These are phyloP conservation scores for Cecropterus lyciades DNA, from an alignment of 1,140 invertebrate species.

Conservation along the genomic window DNA sequence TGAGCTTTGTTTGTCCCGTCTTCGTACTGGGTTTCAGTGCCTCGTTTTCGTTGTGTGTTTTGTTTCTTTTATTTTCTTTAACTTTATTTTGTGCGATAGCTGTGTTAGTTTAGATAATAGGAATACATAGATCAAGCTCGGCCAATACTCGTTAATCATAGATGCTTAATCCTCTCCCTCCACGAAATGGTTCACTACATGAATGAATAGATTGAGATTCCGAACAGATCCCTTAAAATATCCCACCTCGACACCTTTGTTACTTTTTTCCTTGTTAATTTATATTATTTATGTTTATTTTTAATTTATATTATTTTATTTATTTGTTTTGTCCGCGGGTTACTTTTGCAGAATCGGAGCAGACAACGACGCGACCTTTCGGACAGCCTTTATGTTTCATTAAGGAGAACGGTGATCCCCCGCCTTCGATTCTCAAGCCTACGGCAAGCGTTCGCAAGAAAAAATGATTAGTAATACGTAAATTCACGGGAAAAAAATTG, in stretches of 20 bases:
- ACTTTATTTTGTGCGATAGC: conserved; percentile 68
- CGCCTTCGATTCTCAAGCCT: conserved; percentile 81
- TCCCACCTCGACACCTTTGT: conserved; percentile 41
- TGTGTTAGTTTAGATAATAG: conserved; percentile 73
- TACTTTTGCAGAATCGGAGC: conserved; percentile 84
- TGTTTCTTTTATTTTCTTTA: conserved; percentile 58
- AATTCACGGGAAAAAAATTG: conserved; percentile 52
- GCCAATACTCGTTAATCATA: conserved; percentile 57
- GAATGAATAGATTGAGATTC: conserved; percentile 41
- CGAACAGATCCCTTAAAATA: conserved; percentile 37
- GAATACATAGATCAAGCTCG: conserved; percentile 70
- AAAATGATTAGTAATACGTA: conserved; percentile 66
- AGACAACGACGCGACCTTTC: conserved; percentile 89
- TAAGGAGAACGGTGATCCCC: conserved; percentile 85
- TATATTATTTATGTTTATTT: conserved; percentile 54
- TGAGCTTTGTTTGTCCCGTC: conserved; percentile 79
- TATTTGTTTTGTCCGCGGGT: conserved; percentile 78
- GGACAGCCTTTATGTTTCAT: conserved; percentile 89
- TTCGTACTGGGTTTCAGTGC: conserved; percentile 65
- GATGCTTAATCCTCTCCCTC: conserved; percentile 71
- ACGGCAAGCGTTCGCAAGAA: conserved; percentile 82
- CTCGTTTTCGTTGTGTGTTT: conserved; percentile 72
- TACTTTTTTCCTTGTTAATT: conserved; percentile 51
- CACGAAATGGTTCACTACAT: conserved; percentile 51
- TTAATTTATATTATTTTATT: conserved; percentile 71